These are phyloP conservation scores for Drosophila robusta DNA, from an alignment of 2,888 invertebrate species.

Conservation along the genomic window DNA sequence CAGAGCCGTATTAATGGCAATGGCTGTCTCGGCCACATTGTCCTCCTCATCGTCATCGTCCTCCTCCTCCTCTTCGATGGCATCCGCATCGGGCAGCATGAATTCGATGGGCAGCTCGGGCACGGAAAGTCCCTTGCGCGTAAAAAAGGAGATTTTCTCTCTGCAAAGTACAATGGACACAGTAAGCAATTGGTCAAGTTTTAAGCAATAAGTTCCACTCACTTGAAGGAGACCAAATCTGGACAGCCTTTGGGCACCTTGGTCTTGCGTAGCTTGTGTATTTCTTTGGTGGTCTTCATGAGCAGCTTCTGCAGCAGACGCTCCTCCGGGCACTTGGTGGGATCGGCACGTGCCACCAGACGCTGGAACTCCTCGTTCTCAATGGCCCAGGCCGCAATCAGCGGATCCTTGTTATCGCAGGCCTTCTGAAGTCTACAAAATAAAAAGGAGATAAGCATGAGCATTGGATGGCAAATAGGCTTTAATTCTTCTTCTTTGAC, in stretches of 20 bases:
- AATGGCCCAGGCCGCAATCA: conserved; percentile 93
- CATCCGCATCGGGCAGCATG: conserved; percentile 85
- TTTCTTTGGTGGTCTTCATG: conserved; percentile 95
- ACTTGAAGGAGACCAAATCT: conserved; percentile 97
- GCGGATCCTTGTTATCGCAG: conserved; percentile 92
- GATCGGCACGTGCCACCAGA: conserved; percentile 86
- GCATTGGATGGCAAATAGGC: background rate
- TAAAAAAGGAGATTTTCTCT: conserved; percentile 99
- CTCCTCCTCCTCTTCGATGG: conserved; percentile 82
- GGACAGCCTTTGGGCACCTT: conserved; percentile 95
- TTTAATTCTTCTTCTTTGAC: background rate
- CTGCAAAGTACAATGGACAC: conserved; percentile 86
- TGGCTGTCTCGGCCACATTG: conserved; percentile 80
- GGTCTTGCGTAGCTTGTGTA: conserved; percentile 94
- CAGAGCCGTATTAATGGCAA: conserved; percentile 83
- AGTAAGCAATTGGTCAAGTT: background rate
- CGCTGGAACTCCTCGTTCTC: conserved; percentile 94
- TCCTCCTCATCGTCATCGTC: conserved; percentile 76
- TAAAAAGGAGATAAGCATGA: conserved; percentile 36
- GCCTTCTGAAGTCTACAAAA: conserved; percentile 90
- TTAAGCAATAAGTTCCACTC: conserved; percentile 83
- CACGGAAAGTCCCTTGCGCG: conserved; percentile 91
- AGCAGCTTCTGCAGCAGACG: conserved; percentile 90
- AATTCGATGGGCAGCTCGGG: conserved; percentile 90
- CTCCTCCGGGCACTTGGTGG: conserved; percentile 86